Percentiles rank a stretch among this genome's conserved stretches.
Evolutionary conservation across 2,888 invertebrate genomes (phyloP).

Genomic region (Polydrusus pterygomalis): DNA sequence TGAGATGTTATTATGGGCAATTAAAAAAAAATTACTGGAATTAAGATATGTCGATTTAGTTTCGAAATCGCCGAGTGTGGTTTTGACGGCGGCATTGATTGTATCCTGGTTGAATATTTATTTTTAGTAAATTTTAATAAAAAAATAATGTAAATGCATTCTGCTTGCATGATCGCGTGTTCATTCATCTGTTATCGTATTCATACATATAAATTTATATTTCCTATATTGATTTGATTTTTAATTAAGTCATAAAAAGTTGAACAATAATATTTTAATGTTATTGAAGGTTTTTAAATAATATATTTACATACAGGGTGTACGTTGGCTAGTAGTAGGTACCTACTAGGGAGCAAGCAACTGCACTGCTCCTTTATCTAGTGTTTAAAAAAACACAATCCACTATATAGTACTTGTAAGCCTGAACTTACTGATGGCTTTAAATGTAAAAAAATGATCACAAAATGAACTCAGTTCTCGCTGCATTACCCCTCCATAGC

Average conservation of each 20-base stretch:
- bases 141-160: not conserved
- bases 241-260: conserved; percentile 19
- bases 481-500: too few relatives aligned
- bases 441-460: too few relatives aligned
- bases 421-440: too few relatives aligned
- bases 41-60: conserved; percentile 38
- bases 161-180: conserved; percentile 10
- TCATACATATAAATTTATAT: conserved; percentile 14
- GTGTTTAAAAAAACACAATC: too few relatives aligned
- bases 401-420: too few relatives aligned
- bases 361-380: too few relatives aligned
- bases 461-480: too few relatives aligned
- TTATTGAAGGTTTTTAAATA: not conserved
- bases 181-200: conserved; percentile 25
- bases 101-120: conserved; percentile 37
- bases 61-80: conserved; percentile 29
- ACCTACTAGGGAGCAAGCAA: too few relatives aligned
- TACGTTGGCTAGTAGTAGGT: too few relatives aligned
- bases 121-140: conserved; percentile 15
- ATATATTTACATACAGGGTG: too few relatives aligned
- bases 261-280: conserved; percentile 15
- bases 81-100: conserved; percentile 34
- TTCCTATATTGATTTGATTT: conserved; percentile 16
- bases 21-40: conserved; percentile 21
- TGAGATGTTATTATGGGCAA: conserved; percentile 10